Evolutionary conservation across 2,888 invertebrate species (phyloP).

Genomic region (Hemithea aestivaria): DNA sequence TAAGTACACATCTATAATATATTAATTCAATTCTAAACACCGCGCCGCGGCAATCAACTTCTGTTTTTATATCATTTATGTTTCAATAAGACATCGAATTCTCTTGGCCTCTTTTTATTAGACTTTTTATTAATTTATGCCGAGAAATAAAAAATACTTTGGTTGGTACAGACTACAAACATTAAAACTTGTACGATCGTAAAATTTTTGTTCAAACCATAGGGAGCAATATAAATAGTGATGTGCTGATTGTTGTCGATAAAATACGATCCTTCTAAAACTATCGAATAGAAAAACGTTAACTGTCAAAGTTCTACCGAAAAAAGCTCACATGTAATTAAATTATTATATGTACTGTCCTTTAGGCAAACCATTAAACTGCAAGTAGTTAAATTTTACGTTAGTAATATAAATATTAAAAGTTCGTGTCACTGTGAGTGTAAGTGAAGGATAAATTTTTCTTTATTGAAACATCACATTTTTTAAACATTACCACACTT

Average conservation of each 20-base stretch:
- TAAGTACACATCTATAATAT: constrained; percentile 1
- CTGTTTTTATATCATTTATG: constrained; percentile 23
- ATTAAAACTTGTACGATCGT: constrained; percentile 46
- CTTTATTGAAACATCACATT: too few relatives aligned
- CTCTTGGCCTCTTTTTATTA: constrained; percentile 18
- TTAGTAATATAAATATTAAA: too few relatives aligned
- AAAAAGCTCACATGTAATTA: too few relatives aligned
- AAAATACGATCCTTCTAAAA: constrained; percentile 4
- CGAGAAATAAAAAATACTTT: constrained; percentile 37
- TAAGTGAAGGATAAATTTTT: too few relatives aligned
- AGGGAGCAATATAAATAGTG: constrained; percentile 47
- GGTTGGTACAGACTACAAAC: constrained; percentile 36
- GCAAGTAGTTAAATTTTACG: too few relatives aligned
- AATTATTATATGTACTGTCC: too few relatives aligned
- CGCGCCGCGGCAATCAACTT: constrained; percentile 15
- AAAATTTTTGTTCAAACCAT: constrained; percentile 48
- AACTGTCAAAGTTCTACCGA: too few relatives aligned
- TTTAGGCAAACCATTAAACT: too few relatives aligned
- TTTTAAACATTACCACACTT: too few relatives aligned
- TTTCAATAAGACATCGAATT: constrained; percentile 16
- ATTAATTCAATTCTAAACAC: constrained; percentile 8
- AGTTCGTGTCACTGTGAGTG: too few relatives aligned
- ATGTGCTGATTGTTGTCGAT: constrained; percentile 32
- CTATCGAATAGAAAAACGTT: too few relatives aligned
- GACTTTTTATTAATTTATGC: constrained; percentile 40